Evolutionary conservation across 2,888 invertebrate species (phyloP), one percentile per base, ranked within the genome.

Genomic region (Anarsia innoxiella): DNA sequence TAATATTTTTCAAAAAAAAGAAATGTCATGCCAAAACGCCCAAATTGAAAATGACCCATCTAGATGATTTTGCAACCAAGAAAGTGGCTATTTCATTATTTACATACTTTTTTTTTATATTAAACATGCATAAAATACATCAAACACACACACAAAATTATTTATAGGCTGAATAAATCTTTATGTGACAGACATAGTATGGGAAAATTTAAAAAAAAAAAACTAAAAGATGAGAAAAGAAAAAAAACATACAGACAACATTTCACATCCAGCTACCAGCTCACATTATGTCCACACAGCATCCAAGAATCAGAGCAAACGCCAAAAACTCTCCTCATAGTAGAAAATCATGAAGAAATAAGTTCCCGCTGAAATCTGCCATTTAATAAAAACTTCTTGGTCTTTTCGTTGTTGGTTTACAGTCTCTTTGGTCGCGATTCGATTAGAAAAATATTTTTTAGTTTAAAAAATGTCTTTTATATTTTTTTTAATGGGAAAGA

Each of bases 281-380:
- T 84, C 79, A 86, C 86, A 84, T 84, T 84, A 69, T 86, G 85
- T 53, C 86, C 82, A 54, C 86, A 86, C 45, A 82, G 78, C 44
- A 78, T 62, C 77, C 83, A 82, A 49, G 86, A 78, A 48, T 87
- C 87, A 3, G 87, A 75, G 59, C 87, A 87, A 3, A 86, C 86
- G 30, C 86, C 86, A 35, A 87, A 83, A 15, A 87, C 86, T 36
- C 86, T 72, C 67, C 86, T 83, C 87, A 87, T 87, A 29, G 14
- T 33, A 19, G n/a, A 23, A 19, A 4, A 2, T n/a, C 33, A 25
- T 2, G 1, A 15, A 33, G 2, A 14, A n/a, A 19, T 23, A 32
- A 6, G 3, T 19, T 19, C 19, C 3, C 19, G 3, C 19, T 19
- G 19, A 19, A 19, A 19, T 6, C 3, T 19, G 3, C 19, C 19